Percentiles rank a stretch among this genome's conserved stretches.
These are phyloP conservation scores for Tetramorium bicarinatum DNA, from an alignment of 2,888 invertebrate species.

Conservation along the genomic window DNA sequence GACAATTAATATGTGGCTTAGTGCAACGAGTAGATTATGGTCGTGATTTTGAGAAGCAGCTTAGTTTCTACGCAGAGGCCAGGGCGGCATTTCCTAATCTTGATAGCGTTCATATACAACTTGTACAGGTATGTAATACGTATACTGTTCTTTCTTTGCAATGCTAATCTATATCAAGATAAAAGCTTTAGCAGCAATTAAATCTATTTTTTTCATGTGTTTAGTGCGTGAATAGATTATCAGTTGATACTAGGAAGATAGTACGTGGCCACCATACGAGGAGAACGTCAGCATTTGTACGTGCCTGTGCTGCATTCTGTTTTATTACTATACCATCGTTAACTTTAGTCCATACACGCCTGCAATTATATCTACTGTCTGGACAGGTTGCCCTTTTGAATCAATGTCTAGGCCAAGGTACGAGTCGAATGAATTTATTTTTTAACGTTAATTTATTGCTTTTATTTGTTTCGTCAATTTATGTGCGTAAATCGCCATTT, in stretches of 20 bases:
- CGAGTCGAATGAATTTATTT: slow-evolving; percentile 20
- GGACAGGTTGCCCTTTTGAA: slow-evolving; percentile 96
- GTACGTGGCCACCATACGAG: slow-evolving; percentile 92
- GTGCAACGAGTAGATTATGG: slow-evolving; percentile 94
- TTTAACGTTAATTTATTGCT: not conserved
- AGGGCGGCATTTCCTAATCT: slow-evolving; percentile 96
- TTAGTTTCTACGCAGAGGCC: slow-evolving; percentile 97
- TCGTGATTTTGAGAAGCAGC: slow-evolving; percentile 95
- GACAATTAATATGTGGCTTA: slow-evolving; percentile 93
- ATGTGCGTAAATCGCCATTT: slow-evolving; percentile 64
- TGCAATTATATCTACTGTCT: slow-evolving; percentile 94
- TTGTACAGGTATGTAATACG: slow-evolving; percentile 91
- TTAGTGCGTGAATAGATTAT: slow-evolving; percentile 93
- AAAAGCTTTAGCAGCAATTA: not conserved
- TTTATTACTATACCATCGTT: slow-evolving; percentile 99
- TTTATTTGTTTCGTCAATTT: slow-evolving; percentile 18
- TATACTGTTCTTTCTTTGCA: slow-evolving; percentile 35
- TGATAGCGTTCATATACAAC: slow-evolving; percentile 93
- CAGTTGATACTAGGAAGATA: slow-evolving; percentile 90
- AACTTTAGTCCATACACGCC: slow-evolving; percentile 91
- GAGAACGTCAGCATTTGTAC: slow-evolving; percentile 94
- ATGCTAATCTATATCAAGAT: not conserved
- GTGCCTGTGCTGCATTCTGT: slow-evolving; percentile 98
- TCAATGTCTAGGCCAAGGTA: slow-evolving; percentile 96
- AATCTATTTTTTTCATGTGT: slow-evolving; percentile 64